phyloP scores from a whole-genome alignment of 2,797 vertebrate genomes.

The Manis javanica region DNA sequence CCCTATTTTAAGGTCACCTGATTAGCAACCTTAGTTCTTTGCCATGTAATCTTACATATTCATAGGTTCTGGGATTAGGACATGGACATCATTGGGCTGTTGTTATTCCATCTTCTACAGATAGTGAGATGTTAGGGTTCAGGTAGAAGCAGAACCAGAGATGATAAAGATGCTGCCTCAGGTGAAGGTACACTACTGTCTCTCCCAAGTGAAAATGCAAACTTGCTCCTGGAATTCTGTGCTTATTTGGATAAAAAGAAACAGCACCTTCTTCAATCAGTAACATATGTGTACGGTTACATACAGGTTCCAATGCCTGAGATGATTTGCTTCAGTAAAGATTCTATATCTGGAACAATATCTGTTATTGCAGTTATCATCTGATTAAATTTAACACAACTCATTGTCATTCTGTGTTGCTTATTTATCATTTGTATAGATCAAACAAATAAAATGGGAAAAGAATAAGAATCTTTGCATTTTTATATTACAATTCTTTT shows the following conservation, averaged over 20 bases:
- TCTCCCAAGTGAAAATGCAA: background rate
- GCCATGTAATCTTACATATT: background rate
- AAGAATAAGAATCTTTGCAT: no score
- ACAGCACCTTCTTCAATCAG: background rate
- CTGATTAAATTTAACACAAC: no score
- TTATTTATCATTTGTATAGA: no score
- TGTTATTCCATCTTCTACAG: background rate
- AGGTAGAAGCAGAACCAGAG: background rate
- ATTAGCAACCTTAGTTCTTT: background rate
- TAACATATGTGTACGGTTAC: background rate
- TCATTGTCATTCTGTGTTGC: no score
- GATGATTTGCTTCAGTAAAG: background rate
- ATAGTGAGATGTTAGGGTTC: background rate
- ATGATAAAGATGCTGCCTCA: background rate
- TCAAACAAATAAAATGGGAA: no score
- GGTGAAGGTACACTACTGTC: background rate
- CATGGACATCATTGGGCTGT: no score
- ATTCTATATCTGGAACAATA: background rate
- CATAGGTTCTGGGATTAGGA: background rate
- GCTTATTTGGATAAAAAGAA: background rate
- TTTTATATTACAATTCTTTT: no score
- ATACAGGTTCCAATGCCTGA: background rate
- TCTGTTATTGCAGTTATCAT: background rate
- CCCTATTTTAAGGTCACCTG: background rate
- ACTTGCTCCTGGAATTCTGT: background rate